Evolutionary conservation across 2,113 vertebrate species (phyloP), one percentile per base, ranked within the genome.

Genomic region (Copsychus sechellarum): DNA sequence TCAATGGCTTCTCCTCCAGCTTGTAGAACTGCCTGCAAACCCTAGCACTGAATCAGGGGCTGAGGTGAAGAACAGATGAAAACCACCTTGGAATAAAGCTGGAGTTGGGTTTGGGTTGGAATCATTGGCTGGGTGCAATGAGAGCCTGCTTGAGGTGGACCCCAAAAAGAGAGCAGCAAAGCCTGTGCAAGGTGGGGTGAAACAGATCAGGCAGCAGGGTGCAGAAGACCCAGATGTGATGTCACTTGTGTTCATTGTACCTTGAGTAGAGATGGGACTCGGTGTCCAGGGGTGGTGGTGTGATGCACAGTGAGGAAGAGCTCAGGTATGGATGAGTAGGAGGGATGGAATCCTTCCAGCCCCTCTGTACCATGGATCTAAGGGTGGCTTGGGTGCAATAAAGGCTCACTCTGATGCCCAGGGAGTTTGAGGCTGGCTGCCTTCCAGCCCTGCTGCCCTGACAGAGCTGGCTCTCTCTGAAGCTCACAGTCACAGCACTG

Each of bases 351-450:
- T 57, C 50, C 45, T 60, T 45, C 54, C 67, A 62, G 22, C 42
- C 36, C 36, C 5, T 11, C 40, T 5, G 11, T 6, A 1, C 40
- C 0, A 0, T 14, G 45, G 58, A 10, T n/a, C 38, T 73, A 2
- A 29, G 69, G 21, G 33, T 23, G 56, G 54, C n/a, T 26, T 15
- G 34, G 79, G 50, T 11, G 4, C 18, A 11, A 72, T 23, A 54
- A 9, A 16, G 3, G 36, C 50, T 47, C 7, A 5, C 45, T 45
- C 24, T 7, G 28, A 2, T 2, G 33, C 12, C 42, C 38, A 4
- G 53, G 47, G 61, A 14, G 31, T 31, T 42, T 77, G 1, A 18
- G 38, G 48, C 66, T 36, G 38, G 34, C 65, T 50, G 40, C 50
- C n/a, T 81, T 58, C 43, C 69, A 77, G 54, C 48, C 72, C 14